Conservation (phyloP, 2,797 vertebrate species). For the Babyrousa celebensis region DNA sequence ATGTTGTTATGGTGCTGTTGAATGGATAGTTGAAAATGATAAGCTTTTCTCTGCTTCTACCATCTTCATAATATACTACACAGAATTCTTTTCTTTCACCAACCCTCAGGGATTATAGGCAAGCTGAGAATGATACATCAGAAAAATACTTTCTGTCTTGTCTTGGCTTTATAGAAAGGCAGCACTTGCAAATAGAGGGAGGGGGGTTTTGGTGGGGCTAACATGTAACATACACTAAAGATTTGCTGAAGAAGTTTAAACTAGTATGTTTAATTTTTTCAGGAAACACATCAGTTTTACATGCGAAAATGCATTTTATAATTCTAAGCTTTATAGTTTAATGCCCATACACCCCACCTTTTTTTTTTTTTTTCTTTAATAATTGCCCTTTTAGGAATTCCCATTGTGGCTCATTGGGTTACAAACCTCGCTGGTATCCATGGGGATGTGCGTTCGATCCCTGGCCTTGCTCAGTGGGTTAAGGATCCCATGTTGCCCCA, state of each 20-base stretch:
- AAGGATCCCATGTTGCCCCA: no score
- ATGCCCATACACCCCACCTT: not conserved
- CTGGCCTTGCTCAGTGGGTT: no score
- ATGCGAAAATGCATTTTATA: slow-evolving; percentile 54
- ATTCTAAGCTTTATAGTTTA: slow-evolving; percentile 12
- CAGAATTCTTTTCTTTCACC: slow-evolving; percentile 37
- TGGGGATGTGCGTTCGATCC: no score
- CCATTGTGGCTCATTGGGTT: no score
- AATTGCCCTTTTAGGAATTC: not conserved
- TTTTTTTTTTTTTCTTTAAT: not conserved
- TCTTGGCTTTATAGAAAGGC: slow-evolving; percentile 52
- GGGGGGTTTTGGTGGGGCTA: not conserved
- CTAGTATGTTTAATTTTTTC: not conserved
- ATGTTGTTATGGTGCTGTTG: not conserved
- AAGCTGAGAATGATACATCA: slow-evolving; percentile 5
- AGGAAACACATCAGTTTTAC: slow-evolving; percentile 39
- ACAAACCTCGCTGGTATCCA: no score
- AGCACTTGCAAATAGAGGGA: not conserved
- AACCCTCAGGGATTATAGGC: not conserved
- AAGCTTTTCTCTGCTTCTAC: not conserved
- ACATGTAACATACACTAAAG: not conserved
- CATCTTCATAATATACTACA: slow-evolving; percentile 13
- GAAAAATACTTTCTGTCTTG: slow-evolving; percentile 25
- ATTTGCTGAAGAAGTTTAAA: slow-evolving; percentile 59
- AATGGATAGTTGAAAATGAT: not conserved